phyloP scores from a whole-genome alignment of 1,140 invertebrate genomes.

The Aphelinus certus region DNA sequence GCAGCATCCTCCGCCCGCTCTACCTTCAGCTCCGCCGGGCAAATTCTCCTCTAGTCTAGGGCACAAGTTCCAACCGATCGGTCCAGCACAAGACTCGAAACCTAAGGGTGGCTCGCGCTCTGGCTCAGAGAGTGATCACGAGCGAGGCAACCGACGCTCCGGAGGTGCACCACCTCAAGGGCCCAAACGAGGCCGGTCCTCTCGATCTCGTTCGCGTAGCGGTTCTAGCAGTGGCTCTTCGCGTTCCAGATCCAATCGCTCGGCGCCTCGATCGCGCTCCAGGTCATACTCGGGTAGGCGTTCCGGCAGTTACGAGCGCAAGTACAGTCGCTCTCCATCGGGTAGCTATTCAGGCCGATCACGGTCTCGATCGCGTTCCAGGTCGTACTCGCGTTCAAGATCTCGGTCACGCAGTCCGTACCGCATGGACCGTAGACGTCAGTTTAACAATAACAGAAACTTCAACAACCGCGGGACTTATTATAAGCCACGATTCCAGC shows the following conservation, averaged over 20 bases:
- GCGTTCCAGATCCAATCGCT: slow-evolving; percentile 65
- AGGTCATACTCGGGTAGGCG: slow-evolving; percentile 61
- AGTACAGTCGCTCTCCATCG: slow-evolving; percentile 66
- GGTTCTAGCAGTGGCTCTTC: slow-evolving; percentile 66
- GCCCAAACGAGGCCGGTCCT: slow-evolving; percentile 42
- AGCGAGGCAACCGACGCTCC: slow-evolving; percentile 49
- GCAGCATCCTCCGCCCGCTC: slow-evolving; percentile 34
- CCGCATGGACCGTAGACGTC: slow-evolving; percentile 64
- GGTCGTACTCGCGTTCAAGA: slow-evolving; percentile 68
- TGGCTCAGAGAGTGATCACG: slow-evolving; percentile 62
- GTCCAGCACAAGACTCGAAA: slow-evolving; percentile 44
- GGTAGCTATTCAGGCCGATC: slow-evolving; percentile 62
- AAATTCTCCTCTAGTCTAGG: slow-evolving; percentile 57
- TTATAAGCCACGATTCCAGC: slow-evolving; percentile 78
- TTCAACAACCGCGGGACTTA: slow-evolving; percentile 78
- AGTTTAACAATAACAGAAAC: slow-evolving; percentile 61
- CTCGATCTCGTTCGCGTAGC: slow-evolving; percentile 67
- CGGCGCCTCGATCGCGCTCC: slow-evolving; percentile 65
- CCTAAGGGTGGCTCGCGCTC: slow-evolving; percentile 54
- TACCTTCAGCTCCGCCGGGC: slow-evolving; percentile 7
- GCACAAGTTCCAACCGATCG: slow-evolving; percentile 63
- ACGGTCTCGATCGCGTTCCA: slow-evolving; percentile 67
- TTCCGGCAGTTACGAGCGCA: slow-evolving; percentile 68
- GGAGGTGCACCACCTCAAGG: not conserved
- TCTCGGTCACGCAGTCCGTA: slow-evolving; percentile 73